phyloP scores from a whole-genome alignment of 2,113 vertebrate genomes.

The Gobiocypris rarus region DNA sequence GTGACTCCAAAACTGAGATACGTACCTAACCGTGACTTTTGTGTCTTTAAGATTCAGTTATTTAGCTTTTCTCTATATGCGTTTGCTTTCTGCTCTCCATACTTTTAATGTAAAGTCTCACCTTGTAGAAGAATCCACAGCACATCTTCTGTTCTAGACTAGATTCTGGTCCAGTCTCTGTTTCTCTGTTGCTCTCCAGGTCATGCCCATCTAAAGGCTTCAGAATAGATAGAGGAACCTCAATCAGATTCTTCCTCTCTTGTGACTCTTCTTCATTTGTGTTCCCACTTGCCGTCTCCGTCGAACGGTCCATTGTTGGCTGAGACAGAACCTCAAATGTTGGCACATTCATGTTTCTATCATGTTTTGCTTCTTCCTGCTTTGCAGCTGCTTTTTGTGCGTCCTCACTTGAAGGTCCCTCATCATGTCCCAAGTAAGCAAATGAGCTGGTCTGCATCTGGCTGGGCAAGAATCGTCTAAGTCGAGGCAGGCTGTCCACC shows the following conservation, averaged over 20 bases:
- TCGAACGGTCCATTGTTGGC: conserved; percentile 76
- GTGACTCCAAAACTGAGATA: too few species aligned
- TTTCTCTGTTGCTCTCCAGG: conserved; percentile 73
- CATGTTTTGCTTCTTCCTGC: conserved; percentile 52
- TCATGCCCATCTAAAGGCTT: conserved; percentile 76
- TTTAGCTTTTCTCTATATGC: not conserved
- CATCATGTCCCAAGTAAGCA: conserved; percentile 87
- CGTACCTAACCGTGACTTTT: too few species aligned
- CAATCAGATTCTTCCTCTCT: conserved; percentile 82
- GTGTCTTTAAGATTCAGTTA: too few species aligned
- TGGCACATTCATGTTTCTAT: conserved; percentile 67
- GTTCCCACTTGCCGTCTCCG: conserved; percentile 66
- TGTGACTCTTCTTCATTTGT: conserved; percentile 64
- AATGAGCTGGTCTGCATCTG: conserved; percentile 90
- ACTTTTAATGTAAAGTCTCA: conserved; percentile 58
- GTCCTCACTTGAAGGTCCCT: conserved; percentile 56
- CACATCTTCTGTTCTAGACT: conserved; percentile 93
- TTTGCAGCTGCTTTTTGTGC: conserved; percentile 39
- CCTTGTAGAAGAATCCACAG: conserved; percentile 99
- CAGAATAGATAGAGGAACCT: conserved; percentile 86
- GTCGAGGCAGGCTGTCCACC: conserved; percentile 92
- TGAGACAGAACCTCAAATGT: conserved; percentile 81
- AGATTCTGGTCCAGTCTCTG: conserved; percentile 77
- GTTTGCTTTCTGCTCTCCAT: not conserved
- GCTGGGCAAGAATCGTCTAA: conserved; percentile 88